These are phyloP conservation scores for Meloidogyne exigua DNA, from an alignment of 1,140 invertebrate species.

Conservation along the genomic window DNA sequence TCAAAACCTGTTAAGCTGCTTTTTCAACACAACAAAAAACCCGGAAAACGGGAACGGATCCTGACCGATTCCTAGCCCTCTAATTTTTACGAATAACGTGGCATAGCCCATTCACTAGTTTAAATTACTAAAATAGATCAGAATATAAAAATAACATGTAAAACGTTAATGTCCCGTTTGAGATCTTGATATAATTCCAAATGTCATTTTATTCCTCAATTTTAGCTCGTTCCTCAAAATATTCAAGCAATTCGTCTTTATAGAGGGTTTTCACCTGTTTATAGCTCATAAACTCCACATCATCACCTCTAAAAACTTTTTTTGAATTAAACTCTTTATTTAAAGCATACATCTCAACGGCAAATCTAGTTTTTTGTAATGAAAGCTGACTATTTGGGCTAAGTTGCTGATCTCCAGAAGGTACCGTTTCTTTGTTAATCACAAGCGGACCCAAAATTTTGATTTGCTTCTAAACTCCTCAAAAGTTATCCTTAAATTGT, in stretches of 20 bases:
- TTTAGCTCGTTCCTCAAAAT: conserved; percentile 27
- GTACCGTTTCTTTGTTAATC: background rate
- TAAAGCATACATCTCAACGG: conserved; percentile 8
- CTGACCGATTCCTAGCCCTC: too few relatives aligned
- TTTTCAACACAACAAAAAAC: too few relatives aligned
- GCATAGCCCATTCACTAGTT: too few relatives aligned
- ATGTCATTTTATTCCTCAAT: conserved; percentile 12
- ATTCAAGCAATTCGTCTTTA: conserved; percentile 23
- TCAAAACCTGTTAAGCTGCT: too few relatives aligned
- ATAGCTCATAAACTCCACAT: conserved; percentile 19
- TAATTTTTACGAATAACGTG: too few relatives aligned
- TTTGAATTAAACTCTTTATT: background rate
- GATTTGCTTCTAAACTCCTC: background rate
- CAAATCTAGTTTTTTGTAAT: conserved; percentile 23
- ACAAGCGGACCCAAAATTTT: conserved; percentile 25
- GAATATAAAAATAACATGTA: too few relatives aligned
- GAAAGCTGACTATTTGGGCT: conserved; percentile 7
- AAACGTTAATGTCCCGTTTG: background rate
- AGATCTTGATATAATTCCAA: background rate
- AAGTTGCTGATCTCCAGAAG: background rate
- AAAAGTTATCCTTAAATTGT: background rate
- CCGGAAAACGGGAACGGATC: too few relatives aligned
- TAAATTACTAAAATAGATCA: too few relatives aligned
- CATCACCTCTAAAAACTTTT: conserved; percentile 15
- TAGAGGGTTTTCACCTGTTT: conserved; percentile 12